Conservation (phyloP, 2,888 invertebrate species). For the Lapara coniferarum region DNA sequence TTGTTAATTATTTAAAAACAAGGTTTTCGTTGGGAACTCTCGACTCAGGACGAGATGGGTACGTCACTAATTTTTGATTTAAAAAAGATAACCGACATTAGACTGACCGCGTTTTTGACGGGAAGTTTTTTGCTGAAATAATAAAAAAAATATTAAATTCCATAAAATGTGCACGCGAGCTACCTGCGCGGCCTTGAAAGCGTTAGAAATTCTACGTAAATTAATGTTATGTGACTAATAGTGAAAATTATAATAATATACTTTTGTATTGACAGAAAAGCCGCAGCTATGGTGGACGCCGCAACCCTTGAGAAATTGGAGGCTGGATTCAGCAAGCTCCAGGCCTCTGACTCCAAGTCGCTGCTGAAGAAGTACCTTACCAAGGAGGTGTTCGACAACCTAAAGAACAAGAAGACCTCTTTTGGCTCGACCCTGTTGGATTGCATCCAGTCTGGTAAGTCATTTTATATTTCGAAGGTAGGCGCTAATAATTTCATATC, state of each 20-base stretch:
- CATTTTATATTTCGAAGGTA: conserved; percentile 17
- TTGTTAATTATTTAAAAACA: conserved; percentile 31
- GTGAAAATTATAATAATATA: conserved; percentile 20
- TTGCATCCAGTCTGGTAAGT: conserved; percentile 95
- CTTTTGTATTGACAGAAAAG: conserved; percentile 82
- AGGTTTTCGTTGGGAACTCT: conserved; percentile 49
- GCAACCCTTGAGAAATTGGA: conserved; percentile 96
- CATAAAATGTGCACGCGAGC: conserved; percentile 75
- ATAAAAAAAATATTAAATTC: background rate
- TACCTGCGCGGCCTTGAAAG: conserved; percentile 78
- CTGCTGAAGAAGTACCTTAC: conserved; percentile 98
- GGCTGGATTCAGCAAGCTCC: conserved; percentile 94
- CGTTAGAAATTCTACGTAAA: conserved; percentile 63
- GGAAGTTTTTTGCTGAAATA: background rate
- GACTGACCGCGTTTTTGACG: conserved; percentile 1
- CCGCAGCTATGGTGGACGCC: conserved; percentile 95
- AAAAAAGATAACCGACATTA: conserved; percentile 41
- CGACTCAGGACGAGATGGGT: conserved; percentile 52
- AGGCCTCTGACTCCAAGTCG: conserved; percentile 95
- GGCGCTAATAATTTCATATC: background rate
- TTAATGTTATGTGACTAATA: conserved; percentile 32
- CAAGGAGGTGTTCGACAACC: conserved; percentile 94
- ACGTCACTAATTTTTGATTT: conserved; percentile 63
- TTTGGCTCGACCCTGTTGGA: conserved; percentile 97
- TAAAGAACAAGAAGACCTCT: conserved; percentile 96